Percentiles rank a stretch among this genome's conserved stretches.
Conservation (phyloP, 1,140 invertebrate species). For the Polypedilum pembai region DNA sequence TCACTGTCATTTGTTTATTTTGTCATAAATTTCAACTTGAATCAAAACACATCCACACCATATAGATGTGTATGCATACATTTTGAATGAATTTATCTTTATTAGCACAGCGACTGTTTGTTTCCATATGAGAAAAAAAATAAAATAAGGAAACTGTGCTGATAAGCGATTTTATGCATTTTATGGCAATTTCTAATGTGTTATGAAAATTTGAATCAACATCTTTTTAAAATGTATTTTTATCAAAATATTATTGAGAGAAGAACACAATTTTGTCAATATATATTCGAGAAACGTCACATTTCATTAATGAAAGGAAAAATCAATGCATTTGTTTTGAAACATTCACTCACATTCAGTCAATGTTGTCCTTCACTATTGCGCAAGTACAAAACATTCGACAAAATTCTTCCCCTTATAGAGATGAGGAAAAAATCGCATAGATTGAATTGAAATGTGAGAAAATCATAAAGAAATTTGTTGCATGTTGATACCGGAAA, state of each 20-base stretch:
- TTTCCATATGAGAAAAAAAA: not conserved
- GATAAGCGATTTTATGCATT: too few species aligned
- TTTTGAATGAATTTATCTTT: not conserved
- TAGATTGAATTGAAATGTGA: too few species aligned
- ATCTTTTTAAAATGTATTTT: too few species aligned
- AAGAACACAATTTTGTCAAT: too few species aligned
- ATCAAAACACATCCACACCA: not conserved
- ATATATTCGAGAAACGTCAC: not conserved
- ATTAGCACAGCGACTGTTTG: conserved; percentile 4
- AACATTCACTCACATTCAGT: conserved; percentile 3
- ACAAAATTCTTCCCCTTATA: not conserved
- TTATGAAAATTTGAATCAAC: too few species aligned
- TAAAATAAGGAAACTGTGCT: too few species aligned
- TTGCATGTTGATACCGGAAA: conserved; percentile 25
- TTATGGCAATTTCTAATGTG: too few species aligned
- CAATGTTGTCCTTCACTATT: not conserved
- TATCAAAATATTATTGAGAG: too few species aligned
- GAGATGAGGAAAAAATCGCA: not conserved
- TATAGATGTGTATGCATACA: not conserved
- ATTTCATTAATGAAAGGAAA: conserved; percentile 7
- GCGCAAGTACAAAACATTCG: not conserved
- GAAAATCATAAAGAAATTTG: conserved; percentile 13
- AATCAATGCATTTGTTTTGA: conserved; percentile 28
- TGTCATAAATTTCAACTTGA: conserved; percentile 9
- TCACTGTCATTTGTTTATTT: conserved; percentile 3